Evolutionary conservation across 2,888 invertebrate genomes (phyloP), one percentile per base, ranked within the genome.

Genomic region (Pseudanteris insignis): DNA sequence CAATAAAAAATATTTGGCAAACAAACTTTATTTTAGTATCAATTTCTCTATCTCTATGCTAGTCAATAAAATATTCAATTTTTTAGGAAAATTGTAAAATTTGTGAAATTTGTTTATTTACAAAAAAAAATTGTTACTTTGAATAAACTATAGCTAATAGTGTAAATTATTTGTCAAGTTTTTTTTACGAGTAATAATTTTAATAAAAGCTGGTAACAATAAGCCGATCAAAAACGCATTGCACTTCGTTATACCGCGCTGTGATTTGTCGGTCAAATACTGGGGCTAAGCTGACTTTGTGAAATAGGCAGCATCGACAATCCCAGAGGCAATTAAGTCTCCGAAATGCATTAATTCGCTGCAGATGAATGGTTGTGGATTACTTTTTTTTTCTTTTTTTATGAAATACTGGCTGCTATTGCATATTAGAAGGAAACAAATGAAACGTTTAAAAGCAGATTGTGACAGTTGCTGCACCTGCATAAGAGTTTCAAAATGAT

Each of bases 271-370:
- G 6, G 46, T 29, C 24, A 11, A 37, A 47, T 47, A 36, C 29
- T 24, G 13, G 21, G 4, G 34, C 28, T 28, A 40, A 41, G 24
- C n/a, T 14, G 7, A 21, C 51, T 25, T 34, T 24, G 32, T 8
- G 26, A 41, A 41, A 51, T 26, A 51, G 34, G 15, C 11, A 32
- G 29, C 14, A n/a, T 28, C 24, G 11, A 18, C 43, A 34, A 30
- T 43, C 28, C 43, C 51, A 30, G 24, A 30, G 36, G 51, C 51
- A 51, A 51, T 53, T 53, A 43, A 37, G 13, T 30, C 25, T 1
- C 21, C 12, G 15, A 53, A 37, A 44, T n/a, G 15, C 37, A 25
- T 37, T 43, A 44, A 53, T 44, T 36, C 10, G 37, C 21, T 25
- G 37, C 44, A n/a, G n/a, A n/a, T n/a, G n/a, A n/a, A n/a, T 3